phyloP scores from a whole-genome alignment of 2,113 vertebrate species.

The Morphnarchus princeps region DNA sequence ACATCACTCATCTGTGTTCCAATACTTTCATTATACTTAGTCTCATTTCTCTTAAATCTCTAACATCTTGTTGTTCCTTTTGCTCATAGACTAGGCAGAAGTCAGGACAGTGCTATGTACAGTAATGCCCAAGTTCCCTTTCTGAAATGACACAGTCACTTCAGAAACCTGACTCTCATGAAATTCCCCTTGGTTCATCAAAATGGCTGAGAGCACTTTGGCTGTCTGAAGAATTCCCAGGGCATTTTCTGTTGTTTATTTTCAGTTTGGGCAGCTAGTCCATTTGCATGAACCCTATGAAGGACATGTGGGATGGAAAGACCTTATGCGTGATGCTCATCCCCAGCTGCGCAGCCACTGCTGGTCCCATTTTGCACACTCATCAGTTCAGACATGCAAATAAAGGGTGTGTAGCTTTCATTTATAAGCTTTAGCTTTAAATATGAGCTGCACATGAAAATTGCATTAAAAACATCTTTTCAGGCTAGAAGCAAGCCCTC shows the following conservation, averaged over 20 bases:
- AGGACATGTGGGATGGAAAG: neutral
- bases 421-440: neutral
- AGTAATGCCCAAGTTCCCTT: neutral
- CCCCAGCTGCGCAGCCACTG: neutral
- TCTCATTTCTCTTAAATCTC: neutral
- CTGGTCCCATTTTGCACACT: neutral
- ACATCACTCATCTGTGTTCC: neutral
- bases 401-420: neutral
- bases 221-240: neutral
- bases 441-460: neutral
- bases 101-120: accelerated
- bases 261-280: neutral
- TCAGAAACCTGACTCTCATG: neutral
- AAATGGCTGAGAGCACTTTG: neutral
- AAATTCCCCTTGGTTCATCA: neutral
- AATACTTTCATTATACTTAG: neutral
- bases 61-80: neutral
- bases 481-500: neutral
- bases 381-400: slow-evolving; percentile 7
- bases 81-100: neutral
- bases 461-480: neutral
- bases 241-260: neutral
- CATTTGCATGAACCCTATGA: neutral
- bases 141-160: neutral
- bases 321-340: accelerated